Evolutionary conservation across 2,113 vertebrate species (phyloP), one percentile per base, ranked within the genome.

Genomic region (Pseudonaja textilis): DNA sequence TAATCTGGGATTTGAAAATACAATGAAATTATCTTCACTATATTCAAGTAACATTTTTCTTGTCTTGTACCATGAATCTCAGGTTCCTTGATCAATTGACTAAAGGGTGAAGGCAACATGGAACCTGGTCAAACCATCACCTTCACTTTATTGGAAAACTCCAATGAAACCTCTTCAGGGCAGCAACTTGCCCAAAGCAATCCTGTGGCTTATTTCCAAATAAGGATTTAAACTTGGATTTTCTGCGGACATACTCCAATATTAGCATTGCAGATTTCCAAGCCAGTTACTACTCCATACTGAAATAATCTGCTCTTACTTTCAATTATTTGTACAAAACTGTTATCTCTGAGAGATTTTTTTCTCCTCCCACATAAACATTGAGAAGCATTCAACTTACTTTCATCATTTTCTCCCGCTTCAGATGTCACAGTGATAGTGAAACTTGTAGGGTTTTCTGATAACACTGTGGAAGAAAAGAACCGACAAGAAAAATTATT

Each of bases 401-500:
- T 99, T 97, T 99, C 99, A 42, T 98, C 98, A 90, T 98, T 97
- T 97, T 99, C 98, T 94, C 98, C 99, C 14, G 98, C 98, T 93
- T 99, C 99, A 90, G 99, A 99, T 1, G 98, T 98, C 64, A 99
- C 99, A 56, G 98, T 99, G 96, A 99, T 99, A 12, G 99, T 99
- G 95, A 99, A 99, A 96, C 98, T 98, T 45, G 97, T 97, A 89
- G 99, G 99, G 0, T 98, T 97, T 95, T 99, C 98, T 94, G 99
- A 99, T 93, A 99, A 97, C 47, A 99, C 99, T 99, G 96, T 88
- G 95, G 92, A 92, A 96, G 90, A 92, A 95, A 93, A 39, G 16
- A 88, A 88, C 26, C 93, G 85, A 39, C 18, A 8, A 89, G 29
- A 86, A 34, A 87, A 87, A 3, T 1, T 85, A 3, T 89, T 42